These are phyloP conservation scores for Autographa gamma DNA, from an alignment of 2,888 invertebrate genomes.

Conservation along the genomic window DNA sequence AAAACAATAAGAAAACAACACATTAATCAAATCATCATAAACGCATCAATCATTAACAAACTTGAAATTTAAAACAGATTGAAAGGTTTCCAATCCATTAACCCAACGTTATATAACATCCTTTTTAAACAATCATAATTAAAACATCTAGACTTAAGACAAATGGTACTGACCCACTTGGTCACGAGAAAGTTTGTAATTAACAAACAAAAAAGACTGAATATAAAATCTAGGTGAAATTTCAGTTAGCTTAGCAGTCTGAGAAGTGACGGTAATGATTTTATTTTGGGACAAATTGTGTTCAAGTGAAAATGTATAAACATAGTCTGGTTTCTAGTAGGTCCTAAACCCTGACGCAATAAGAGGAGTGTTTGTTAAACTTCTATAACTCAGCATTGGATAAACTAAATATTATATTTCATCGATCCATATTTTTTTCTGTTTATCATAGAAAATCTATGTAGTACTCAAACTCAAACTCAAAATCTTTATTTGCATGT, in stretches of 20 bases:
- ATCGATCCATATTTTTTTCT: too few species aligned
- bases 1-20: background rate
- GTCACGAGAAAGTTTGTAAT: constrained; percentile 45
- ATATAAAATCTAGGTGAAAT: constrained; percentile 33
- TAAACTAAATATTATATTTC: too few species aligned
- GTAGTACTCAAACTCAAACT: too few species aligned
- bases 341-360: too few species aligned
- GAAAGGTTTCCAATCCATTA: background rate
- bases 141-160: background rate
- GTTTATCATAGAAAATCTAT: too few species aligned
- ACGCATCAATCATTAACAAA: background rate
- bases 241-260: constrained; percentile 31
- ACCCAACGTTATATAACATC: constrained; percentile 12
- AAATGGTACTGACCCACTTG: constrained; percentile 22
- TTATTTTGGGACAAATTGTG: constrained; percentile 10
- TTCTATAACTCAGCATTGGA: too few species aligned
- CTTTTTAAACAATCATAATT: background rate
- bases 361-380: too few species aligned
- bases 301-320: background rate
- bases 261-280: constrained; percentile 32
- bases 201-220: constrained; percentile 31
- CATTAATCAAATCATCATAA: background rate
- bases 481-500: too few species aligned
- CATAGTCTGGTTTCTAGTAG: too few species aligned
- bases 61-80: background rate